A percentile compares a stretch with the other conserved stretches of the same genome.
Evolutionary conservation across 2,888 invertebrate species (phyloP).

Genomic region (Polydesmus complanatus): DNA sequence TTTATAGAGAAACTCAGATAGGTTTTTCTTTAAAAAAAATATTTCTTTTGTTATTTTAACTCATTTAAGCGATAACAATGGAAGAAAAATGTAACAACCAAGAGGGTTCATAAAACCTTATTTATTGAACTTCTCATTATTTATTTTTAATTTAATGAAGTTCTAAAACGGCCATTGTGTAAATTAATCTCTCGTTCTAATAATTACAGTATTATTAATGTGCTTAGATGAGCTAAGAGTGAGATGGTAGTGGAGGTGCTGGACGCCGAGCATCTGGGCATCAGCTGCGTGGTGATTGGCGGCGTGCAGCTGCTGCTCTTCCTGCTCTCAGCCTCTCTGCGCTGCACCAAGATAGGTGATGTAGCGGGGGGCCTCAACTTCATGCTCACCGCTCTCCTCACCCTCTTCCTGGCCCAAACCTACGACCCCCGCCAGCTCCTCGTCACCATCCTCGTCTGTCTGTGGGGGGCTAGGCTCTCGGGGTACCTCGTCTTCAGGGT

Average conservation of each 20-base stretch:
- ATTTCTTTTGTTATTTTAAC: too few relatives aligned
- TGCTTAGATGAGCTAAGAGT: too few relatives aligned
- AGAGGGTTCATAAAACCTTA: too few relatives aligned
- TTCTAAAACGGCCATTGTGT: too few relatives aligned
- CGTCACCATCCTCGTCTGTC: conserved; percentile 71
- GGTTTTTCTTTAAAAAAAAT: too few relatives aligned
- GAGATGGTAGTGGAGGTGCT: conserved; percentile 27
- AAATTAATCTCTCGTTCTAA: too few relatives aligned
- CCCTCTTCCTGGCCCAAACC: conserved; percentile 68
- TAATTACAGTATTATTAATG: too few relatives aligned
- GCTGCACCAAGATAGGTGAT: conserved; percentile 81
- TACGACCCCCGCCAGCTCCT: conserved; percentile 81
- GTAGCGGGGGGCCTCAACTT: conserved; percentile 89
- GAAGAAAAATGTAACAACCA: too few relatives aligned
- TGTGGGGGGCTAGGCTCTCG: conserved; percentile 76
- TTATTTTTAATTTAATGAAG: too few relatives aligned
- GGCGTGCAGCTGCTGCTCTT: conserved; percentile 78
- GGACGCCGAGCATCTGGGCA: conserved; percentile 70
- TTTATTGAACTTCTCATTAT: too few relatives aligned
- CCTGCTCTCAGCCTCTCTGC: conserved; percentile 66
- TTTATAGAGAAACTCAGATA: too few relatives aligned
- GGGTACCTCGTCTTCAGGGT: conserved; percentile 80
- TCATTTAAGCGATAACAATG: too few relatives aligned
- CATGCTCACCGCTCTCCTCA: conserved; percentile 70
- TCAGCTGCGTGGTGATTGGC: conserved; percentile 71